Percentiles rank a stretch among this genome's conserved stretches.
These are phyloP conservation scores for Molossus molossus DNA, from an alignment of 2,797 vertebrate genomes.

Conservation along the genomic window DNA sequence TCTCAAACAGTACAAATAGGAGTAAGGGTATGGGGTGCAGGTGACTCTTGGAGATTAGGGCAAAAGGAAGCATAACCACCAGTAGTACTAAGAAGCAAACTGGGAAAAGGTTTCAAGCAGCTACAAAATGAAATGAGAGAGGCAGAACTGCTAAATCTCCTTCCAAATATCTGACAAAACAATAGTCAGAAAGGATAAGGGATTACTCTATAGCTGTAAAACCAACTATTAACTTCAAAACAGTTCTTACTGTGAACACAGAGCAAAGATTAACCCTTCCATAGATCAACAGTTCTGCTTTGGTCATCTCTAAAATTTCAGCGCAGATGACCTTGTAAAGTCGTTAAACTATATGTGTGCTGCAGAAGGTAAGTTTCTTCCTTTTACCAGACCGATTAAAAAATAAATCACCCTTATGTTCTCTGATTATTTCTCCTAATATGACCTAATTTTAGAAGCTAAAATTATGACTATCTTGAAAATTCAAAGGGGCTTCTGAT, in stretches of 20 bases:
- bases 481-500: not conserved
- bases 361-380: not conserved
- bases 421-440: slow-evolving; percentile 1
- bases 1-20: not conserved
- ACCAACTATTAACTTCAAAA: slow-evolving; percentile 86
- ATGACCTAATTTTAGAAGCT: slow-evolving; percentile 47
- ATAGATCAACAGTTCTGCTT: not conserved
- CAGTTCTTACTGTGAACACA: slow-evolving; percentile 70
- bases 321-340: not conserved
- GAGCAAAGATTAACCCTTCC: slow-evolving; percentile 81
- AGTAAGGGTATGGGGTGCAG: not conserved
- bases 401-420: not conserved
- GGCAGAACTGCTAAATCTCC: slow-evolving; percentile 68
- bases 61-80: slow-evolving; percentile 29
- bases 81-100: slow-evolving; percentile 35
- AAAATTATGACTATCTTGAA: slow-evolving; percentile 30
- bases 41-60: not conserved
- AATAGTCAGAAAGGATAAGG: slow-evolving; percentile 72
- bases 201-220: slow-evolving; percentile 80
- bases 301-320: slow-evolving; percentile 43
- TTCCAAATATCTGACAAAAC: slow-evolving; percentile 74
- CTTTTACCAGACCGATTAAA: not conserved
- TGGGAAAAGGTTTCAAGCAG: not conserved
- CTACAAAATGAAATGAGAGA: slow-evolving; percentile 50
- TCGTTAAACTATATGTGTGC: not conserved